These are phyloP conservation scores for Heterochromis multidens DNA, from an alignment of 2,113 vertebrate species.

Conservation along the genomic window DNA sequence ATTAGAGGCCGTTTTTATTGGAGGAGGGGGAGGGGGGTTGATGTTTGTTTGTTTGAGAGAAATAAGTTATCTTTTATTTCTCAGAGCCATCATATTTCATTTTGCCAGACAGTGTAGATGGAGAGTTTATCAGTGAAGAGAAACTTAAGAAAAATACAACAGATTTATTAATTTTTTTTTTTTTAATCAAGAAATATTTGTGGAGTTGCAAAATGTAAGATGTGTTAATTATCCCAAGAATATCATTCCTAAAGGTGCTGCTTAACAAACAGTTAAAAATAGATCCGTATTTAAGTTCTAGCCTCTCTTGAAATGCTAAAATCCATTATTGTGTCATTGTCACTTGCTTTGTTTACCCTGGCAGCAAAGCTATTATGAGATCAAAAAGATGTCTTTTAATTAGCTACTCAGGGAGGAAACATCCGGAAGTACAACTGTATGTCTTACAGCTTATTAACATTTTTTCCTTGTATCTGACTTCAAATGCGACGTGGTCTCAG, in stretches of 20 bases:
- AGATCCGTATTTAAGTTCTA: slow-evolving; percentile 32
- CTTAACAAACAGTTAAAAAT: slow-evolving; percentile 41
- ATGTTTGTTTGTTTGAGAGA: neutral
- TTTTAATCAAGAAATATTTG: neutral
- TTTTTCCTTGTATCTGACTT: slow-evolving; percentile 54
- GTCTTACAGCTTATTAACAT: slow-evolving; percentile 58
- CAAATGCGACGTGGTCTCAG: slow-evolving; percentile 51
- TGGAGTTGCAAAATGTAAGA: neutral
- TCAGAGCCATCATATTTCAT: neutral
- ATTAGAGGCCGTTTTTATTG: neutral
- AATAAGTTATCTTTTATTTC: neutral
- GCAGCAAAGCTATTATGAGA: slow-evolving; percentile 65
- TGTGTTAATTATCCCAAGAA: neutral
- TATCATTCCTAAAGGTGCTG: neutral
- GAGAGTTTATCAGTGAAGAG: neutral
- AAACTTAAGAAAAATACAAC: neutral
- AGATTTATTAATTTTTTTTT: neutral
- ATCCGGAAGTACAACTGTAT: slow-evolving; percentile 50
- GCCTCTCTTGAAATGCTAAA: slow-evolving; percentile 53
- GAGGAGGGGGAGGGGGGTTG: fast-evolving
- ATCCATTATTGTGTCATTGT: slow-evolving; percentile 61
- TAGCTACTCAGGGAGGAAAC: slow-evolving; percentile 64
- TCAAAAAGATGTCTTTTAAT: slow-evolving; percentile 72
- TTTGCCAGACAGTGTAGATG: neutral
- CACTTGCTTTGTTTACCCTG: slow-evolving; percentile 63